phyloP scores from a whole-genome alignment of 2,113 vertebrate genomes.

The Sinocyclocheilus maitianheensis region DNA sequence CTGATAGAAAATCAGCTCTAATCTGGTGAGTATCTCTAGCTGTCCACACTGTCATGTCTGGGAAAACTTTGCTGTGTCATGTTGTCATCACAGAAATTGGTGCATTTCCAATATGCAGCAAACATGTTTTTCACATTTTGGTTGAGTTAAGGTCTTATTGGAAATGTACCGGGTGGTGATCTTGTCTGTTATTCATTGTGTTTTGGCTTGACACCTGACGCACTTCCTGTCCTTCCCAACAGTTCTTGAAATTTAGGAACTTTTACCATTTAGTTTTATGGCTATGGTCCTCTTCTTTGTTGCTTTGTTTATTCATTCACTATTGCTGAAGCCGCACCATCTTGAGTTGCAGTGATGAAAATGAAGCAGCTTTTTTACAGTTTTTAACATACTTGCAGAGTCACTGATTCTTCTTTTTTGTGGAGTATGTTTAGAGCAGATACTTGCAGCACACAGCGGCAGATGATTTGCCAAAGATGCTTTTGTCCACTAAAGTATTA shows the following conservation, averaged over 20 bases:
- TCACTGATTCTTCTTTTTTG: neutral
- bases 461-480: neutral
- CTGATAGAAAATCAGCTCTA: slow-evolving; percentile 88
- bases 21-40: slow-evolving; percentile 83
- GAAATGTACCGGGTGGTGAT: slow-evolving; percentile 51
- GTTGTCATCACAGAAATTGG: slow-evolving; percentile 59
- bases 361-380: neutral
- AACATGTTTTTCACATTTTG: neutral
- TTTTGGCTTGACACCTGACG: slow-evolving; percentile 16
- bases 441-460: neutral
- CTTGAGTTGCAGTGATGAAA: slow-evolving; percentile 12
- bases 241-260: neutral
- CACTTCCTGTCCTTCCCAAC: neutral
- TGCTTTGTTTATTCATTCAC: slow-evolving; percentile 3
- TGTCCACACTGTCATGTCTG: slow-evolving; percentile 36
- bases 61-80: slow-evolving; percentile 55
- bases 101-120: slow-evolving; percentile 74
- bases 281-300: slow-evolving; percentile 14
- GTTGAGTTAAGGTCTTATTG: slow-evolving; percentile 32
- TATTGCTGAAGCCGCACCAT: neutral
- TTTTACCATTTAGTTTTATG: neutral
- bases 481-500: neutral
- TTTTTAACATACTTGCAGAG: neutral
- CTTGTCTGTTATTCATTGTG: slow-evolving; percentile 1
- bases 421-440: neutral